A percentile compares a stretch with the other conserved stretches of the same genome.
These are phyloP conservation scores for Paramormyrops kingsleyae DNA, from an alignment of 2,113 vertebrate species.

Conservation along the genomic window DNA sequence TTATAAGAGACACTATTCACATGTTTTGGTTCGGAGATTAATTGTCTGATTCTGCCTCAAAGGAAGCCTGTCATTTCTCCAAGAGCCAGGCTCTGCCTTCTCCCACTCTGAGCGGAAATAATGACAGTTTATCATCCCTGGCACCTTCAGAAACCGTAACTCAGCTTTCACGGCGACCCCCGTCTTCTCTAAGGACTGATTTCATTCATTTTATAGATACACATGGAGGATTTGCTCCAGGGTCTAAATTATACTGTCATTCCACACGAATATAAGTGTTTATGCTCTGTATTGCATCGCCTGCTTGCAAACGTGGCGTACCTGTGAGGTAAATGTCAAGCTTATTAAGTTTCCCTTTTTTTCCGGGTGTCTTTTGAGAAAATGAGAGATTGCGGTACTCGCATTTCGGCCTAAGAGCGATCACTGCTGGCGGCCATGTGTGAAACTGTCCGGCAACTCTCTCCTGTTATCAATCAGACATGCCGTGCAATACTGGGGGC, in stretches of 20 bases:
- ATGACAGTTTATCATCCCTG: neutral
- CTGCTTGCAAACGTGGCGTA: neutral
- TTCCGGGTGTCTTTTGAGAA: neutral
- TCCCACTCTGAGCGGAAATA: neutral
- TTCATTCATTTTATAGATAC: neutral
- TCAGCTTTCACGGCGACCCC: neutral
- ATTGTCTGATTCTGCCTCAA: neutral
- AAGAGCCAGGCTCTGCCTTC: neutral
- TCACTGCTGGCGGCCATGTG: neutral
- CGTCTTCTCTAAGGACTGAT: neutral
- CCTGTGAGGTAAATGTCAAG: neutral
- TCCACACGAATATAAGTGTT: neutral
- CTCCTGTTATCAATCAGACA: neutral
- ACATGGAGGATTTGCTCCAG: neutral
- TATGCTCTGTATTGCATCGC: neutral
- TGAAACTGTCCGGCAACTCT: neutral
- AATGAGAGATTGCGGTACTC: neutral
- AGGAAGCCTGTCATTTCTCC: neutral
- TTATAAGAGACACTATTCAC: neutral
- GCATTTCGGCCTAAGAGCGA: neutral
- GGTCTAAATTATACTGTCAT: neutral
- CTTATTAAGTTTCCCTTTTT: neutral
- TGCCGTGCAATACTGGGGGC: neutral
- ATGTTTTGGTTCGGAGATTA: neutral
- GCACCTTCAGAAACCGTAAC: neutral